Base-by-base conservation (phyloP, 2,797 vertebrate genomes). In the Crocidura indochinensis region DNA sequence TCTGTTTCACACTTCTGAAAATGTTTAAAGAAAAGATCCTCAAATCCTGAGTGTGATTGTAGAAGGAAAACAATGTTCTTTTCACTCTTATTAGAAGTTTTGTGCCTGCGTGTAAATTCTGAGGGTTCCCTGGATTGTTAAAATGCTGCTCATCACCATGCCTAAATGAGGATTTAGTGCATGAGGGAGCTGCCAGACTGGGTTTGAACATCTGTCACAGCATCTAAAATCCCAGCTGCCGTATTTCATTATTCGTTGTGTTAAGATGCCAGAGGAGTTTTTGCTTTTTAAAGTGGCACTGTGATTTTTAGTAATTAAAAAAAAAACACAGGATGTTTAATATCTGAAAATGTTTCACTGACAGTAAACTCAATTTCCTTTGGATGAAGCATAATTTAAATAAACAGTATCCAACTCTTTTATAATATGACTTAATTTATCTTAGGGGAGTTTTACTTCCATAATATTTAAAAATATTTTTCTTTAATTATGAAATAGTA, bases 241-340 rank as follows among this genome's bases (percentile, higher is more conserved):
- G 76, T 68, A 0, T 81, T 91, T 94, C 31, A 49, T 92, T 94
- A 49, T 84, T n/a, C 8, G 4, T 44, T 12, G 31, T 82, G 38
- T 9, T 78, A 93, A 86, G 91, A 81, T n/a, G 8, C 76, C 68
- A 93, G 15, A 27, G 81, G 64, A 84, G 60, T 79, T 90, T 96
- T 94, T 71, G 53, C n/a, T 86, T 92, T 94, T 86, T 88, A 94
- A 69, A 2, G 0, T 77, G 19, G 38, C 51, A 73, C 31, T 65
- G 4, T 11, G 2, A 27, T 20, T 93, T 95, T 87, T 69, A 44
- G 69, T 96, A 92, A 94, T 92, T 92, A 90, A 93, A 97, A 38
- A 29, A 96, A 38, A 29, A 86, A 97, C 97, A 81, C 22, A 84
- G 68, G 53, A 92, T 77, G 14, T 0, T 11, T 27, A 29, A 10